These are phyloP conservation scores for Pseudopipra pipra DNA, from an alignment of 2,113 vertebrate genomes.

Conservation along the genomic window DNA sequence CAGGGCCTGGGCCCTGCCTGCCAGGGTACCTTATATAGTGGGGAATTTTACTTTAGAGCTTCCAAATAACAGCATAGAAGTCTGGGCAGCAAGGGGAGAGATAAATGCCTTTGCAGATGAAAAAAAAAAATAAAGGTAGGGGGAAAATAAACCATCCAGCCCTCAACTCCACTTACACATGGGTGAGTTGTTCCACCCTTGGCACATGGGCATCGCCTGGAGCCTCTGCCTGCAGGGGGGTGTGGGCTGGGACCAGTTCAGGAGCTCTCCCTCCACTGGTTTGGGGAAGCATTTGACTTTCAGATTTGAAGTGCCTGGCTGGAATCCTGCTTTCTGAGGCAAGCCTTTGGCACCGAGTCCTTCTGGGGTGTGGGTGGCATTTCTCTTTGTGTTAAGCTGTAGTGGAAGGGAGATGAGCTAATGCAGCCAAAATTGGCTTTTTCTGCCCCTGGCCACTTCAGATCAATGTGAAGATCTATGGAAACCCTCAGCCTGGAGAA, in stretches of 20 bases:
- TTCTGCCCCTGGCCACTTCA: slow-evolving; percentile 50
- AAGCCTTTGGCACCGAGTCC: not conserved
- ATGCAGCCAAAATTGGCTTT: slow-evolving; percentile 57
- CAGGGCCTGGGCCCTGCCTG: not conserved
- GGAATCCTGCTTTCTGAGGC: not conserved
- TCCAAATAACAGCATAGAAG: not conserved
- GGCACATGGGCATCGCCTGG: rapidly evolving
- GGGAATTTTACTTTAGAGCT: not conserved
- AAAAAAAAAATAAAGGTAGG: not conserved
- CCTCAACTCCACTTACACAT: rapidly evolving
- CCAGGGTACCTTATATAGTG: not conserved
- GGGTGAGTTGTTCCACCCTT: not conserved
- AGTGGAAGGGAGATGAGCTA: slow-evolving; percentile 29
- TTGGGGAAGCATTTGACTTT: not conserved
- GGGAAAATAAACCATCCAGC: rapidly evolving
- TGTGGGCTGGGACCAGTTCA: not conserved
- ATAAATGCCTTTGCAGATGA: not conserved
- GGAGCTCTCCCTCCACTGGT: not conserved
- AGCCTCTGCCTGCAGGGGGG: not conserved
- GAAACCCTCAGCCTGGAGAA: slow-evolving; percentile 35
- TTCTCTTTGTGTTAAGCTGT: slow-evolving; percentile 34
- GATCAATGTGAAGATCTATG: slow-evolving; percentile 66
- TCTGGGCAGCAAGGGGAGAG: not conserved
- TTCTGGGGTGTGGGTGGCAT: not conserved
- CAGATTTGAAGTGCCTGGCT: not conserved